A percentile compares a stretch with the other conserved stretches of the same genome.
phyloP scores from a whole-genome alignment of 2,888 invertebrate genomes.

The Dioctria linearis region DNA sequence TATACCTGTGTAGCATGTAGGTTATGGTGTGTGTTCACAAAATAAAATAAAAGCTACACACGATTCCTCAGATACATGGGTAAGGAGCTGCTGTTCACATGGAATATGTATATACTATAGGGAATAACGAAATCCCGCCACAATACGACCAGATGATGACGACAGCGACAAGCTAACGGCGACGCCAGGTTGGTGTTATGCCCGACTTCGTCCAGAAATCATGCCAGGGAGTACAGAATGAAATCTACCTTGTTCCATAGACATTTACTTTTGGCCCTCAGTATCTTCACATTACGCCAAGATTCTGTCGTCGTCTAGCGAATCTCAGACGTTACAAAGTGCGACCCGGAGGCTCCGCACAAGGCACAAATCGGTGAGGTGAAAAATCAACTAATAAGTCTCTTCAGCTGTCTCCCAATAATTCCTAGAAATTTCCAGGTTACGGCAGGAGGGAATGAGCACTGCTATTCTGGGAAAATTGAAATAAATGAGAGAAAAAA shows the following conservation, averaged over 20 bases:
- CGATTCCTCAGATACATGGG: not conserved
- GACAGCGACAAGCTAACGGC: not conserved
- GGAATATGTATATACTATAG: not conserved
- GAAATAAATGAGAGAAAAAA: slow-evolving; percentile 38
- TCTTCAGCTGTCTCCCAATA: slow-evolving; percentile 34
- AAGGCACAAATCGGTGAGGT: slow-evolving; percentile 41
- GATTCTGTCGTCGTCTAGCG: slow-evolving; percentile 22
- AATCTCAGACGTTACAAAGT: slow-evolving; percentile 23
- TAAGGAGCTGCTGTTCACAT: not conserved
- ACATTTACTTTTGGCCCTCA: not conserved
- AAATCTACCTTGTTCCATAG: slow-evolving; percentile 10
- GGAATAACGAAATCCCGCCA: not conserved
- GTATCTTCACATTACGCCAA: slow-evolving; percentile 24
- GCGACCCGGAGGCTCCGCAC: slow-evolving; percentile 38
- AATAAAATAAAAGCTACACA: slow-evolving; percentile 12
- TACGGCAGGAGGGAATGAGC: not conserved
- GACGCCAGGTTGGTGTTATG: slow-evolving; percentile 31
- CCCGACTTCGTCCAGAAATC: slow-evolving; percentile 17
- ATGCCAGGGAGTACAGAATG: slow-evolving; percentile 5
- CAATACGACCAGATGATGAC: slow-evolving; percentile 1
- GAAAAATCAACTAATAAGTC: slow-evolving; percentile 49
- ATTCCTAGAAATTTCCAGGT: slow-evolving; percentile 25
- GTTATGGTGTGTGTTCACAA: slow-evolving; percentile 4
- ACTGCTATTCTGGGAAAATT: slow-evolving; percentile 1
- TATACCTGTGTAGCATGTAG: slow-evolving; percentile 24